phyloP scores from a whole-genome alignment of 2,888 invertebrate genomes.

The Rotaria magnacalcarata region DNA sequence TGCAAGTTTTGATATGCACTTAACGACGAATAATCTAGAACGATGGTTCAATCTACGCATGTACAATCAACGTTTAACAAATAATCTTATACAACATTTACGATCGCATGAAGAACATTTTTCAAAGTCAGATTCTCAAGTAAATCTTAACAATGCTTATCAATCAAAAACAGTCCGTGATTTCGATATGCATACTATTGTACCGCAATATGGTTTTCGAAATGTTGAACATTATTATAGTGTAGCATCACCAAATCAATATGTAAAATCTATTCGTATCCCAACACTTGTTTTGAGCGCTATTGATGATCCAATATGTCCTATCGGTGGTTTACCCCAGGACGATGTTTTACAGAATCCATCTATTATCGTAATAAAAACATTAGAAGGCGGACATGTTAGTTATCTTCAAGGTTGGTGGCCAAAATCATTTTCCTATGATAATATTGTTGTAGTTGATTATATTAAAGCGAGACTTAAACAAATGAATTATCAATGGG shows the following conservation, averaged over 20 bases:
- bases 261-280: constrained; percentile 39
- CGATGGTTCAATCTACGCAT: constrained; percentile 35
- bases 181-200: constrained; percentile 39
- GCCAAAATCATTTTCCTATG: constrained; percentile 24
- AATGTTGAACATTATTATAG: constrained; percentile 42
- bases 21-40: constrained; percentile 41
- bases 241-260: constrained; percentile 37
- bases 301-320: constrained; percentile 44
- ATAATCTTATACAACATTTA: constrained; percentile 37
- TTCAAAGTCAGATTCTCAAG: background rate
- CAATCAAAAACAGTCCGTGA: constrained; percentile 41
- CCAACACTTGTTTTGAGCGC: constrained; percentile 45
- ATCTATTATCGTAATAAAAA: constrained; percentile 36
- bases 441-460: background rate
- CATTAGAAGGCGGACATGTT: constrained; percentile 45
- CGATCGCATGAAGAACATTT: constrained; percentile 30
- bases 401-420: constrained; percentile 42
- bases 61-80: constrained; percentile 40
- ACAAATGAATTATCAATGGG: background rate
- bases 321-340: constrained; percentile 38
- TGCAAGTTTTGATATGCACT: constrained; percentile 43
- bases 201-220: constrained; percentile 41
- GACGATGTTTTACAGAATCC: constrained; percentile 43
- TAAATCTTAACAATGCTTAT: background rate
- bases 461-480: background rate